A percentile compares a stretch with the other conserved stretches of the same genome.
Evolutionary conservation across 2,113 vertebrate species (phyloP).

Genomic region (Cheirogaleus medius): DNA sequence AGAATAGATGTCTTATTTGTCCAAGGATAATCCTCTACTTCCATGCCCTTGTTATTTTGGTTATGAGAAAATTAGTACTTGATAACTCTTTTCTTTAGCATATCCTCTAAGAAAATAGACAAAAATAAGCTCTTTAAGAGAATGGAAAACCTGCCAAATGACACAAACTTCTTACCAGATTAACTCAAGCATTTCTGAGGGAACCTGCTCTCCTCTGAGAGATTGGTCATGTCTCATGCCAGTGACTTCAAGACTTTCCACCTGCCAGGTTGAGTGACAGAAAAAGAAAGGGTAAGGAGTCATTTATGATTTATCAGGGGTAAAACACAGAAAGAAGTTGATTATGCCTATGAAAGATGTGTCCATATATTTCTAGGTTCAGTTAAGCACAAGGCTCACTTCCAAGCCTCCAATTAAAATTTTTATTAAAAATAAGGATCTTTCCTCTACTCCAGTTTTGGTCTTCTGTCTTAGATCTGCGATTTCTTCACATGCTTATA

Average conservation of each 20-base stretch:
- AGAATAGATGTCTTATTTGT: background rate
- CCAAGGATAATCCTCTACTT: background rate
- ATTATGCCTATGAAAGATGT: background rate
- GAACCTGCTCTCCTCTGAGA: background rate
- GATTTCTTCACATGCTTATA: background rate
- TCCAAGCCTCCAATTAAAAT: background rate
- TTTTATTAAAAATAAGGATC: background rate
- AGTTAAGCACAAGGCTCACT: background rate
- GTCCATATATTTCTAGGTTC: background rate
- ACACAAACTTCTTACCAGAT: background rate
- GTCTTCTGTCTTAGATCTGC: background rate
- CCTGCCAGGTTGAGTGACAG: background rate
- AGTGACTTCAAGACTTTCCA: background rate
- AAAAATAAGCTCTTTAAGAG: background rate
- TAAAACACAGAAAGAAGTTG: background rate
- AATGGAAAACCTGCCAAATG: background rate
- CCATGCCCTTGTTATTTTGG: background rate
- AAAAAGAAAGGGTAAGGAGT: background rate
- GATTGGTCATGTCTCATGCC: background rate
- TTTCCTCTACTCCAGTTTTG: background rate
- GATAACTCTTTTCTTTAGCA: background rate
- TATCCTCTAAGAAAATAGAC: background rate
- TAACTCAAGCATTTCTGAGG: background rate
- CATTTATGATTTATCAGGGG: background rate
- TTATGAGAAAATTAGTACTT: slow-evolving; percentile 12